Conservation (phyloP, 2,797 vertebrate species). For the Potorous gilbertii region DNA sequence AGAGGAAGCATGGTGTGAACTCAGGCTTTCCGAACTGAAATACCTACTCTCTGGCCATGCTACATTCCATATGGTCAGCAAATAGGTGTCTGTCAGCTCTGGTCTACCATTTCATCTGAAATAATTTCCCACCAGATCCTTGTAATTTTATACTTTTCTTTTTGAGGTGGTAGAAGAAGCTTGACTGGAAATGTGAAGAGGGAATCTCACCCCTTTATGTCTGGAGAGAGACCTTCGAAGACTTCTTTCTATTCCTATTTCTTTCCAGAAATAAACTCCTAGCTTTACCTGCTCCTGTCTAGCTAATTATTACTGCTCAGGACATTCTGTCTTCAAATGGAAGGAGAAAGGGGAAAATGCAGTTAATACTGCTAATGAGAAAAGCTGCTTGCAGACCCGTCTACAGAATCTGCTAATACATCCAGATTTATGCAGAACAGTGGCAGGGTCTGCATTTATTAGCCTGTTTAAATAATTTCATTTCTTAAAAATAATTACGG, state of each 20-base stretch:
- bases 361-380: conserved; percentile 69
- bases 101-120: background rate
- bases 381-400: conserved; percentile 62
- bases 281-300: conserved; percentile 44
- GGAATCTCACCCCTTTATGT: background rate
- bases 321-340: conserved; percentile 65
- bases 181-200: background rate
- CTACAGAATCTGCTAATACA: conserved; percentile 72
- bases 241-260: background rate
- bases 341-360: conserved; percentile 51
- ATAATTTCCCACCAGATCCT: background rate
- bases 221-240: background rate
- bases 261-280: conserved; percentile 30
- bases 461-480: conserved; percentile 82
- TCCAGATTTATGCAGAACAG: conserved; percentile 72
- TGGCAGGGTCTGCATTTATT: conserved; percentile 77
- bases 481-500: conserved; percentile 81
- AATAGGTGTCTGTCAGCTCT: background rate
- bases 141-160: background rate
- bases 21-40: background rate
- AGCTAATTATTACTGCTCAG: conserved; percentile 44
- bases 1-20: background rate
- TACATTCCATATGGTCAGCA: background rate
- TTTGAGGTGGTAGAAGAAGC: background rate
- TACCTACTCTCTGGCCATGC: background rate